Evolutionary conservation across 2,113 vertebrate genomes (phyloP), one percentile per base, ranked within the genome.

Genomic region (Coracopsis vasa): DNA sequence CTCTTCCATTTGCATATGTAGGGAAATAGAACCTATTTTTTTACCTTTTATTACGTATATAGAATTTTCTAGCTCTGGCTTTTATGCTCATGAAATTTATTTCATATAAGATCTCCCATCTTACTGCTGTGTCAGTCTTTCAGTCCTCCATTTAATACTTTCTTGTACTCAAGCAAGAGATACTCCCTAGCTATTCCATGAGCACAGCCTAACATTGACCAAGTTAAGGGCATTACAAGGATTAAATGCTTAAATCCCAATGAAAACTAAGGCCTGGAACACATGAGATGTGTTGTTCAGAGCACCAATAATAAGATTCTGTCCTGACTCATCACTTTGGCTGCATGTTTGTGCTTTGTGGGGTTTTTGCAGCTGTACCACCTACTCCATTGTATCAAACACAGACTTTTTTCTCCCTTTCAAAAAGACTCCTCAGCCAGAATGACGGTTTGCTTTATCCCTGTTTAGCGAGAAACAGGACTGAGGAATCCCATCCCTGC

Each of bases 91-190:
- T 83, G 83, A 82, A 27, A 37, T 92, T 66, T 86, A 72, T 94
- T 96, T 97, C 53, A 61, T 94, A 64, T 83, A 21, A 51, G 61
- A 47, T 72, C 41, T 97, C 97, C 85, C 62, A 88, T 96, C 67
- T 96, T 72, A n/a, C 29, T 96, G 28, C 84, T 87, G 47, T 66
- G 42, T 70, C 81, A 75, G 47, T 80, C 54, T 73, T 75, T 70
- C 42, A 54, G 31, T 51, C 84, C 72, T 96, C 89, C 62, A 80
- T 66, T 77, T 92, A 73, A 51, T 71, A 62, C 39, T 83, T 92
- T 82, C 45, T 87, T n/a, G 16, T 80, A 80, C 67, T 61, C 56
- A 39, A 27, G 29, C 56, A 71, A 45, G 89, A 95, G n/a, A 44
- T 47, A 31, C 42, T 90, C 50, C 60, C n/a, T 83, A 81, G 56